Evolutionary conservation across 2,797 vertebrate species (phyloP).

Genomic region (Coreius guichenoti): DNA sequence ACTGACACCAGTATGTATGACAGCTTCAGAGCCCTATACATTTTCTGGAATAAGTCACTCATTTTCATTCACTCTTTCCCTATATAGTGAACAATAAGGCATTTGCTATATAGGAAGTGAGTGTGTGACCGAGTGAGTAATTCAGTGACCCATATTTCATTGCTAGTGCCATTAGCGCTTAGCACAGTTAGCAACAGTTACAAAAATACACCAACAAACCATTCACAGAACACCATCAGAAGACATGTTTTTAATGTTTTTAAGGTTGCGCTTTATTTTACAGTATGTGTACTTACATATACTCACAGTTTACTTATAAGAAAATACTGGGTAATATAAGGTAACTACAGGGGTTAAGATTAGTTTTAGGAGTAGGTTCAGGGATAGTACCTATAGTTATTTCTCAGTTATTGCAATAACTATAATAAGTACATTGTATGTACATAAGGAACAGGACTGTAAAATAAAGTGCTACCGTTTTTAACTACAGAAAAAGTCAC

Average conservation of each 20-base stretch:
- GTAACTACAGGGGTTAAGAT: too few relatives aligned
- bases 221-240: neutral
- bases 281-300: too few relatives aligned
- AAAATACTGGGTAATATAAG: too few relatives aligned
- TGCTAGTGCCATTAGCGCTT: neutral
- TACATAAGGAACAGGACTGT: too few relatives aligned
- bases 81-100: neutral
- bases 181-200: conserved; percentile 46
- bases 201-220: conserved; percentile 21
- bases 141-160: conserved; percentile 45
- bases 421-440: too few relatives aligned
- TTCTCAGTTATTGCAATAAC: too few relatives aligned
- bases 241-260: too few relatives aligned
- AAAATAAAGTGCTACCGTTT: too few relatives aligned
- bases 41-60: neutral
- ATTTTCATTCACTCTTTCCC: neutral
- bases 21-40: neutral
- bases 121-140: neutral
- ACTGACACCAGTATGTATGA: neutral
- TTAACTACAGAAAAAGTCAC: neutral
- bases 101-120: neutral
- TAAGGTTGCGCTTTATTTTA: too few relatives aligned
- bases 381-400: too few relatives aligned
- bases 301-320: too few relatives aligned
- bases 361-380: too few relatives aligned